Evolutionary conservation across 2,797 vertebrate species (phyloP).

Genomic region (Chelmon rostratus): DNA sequence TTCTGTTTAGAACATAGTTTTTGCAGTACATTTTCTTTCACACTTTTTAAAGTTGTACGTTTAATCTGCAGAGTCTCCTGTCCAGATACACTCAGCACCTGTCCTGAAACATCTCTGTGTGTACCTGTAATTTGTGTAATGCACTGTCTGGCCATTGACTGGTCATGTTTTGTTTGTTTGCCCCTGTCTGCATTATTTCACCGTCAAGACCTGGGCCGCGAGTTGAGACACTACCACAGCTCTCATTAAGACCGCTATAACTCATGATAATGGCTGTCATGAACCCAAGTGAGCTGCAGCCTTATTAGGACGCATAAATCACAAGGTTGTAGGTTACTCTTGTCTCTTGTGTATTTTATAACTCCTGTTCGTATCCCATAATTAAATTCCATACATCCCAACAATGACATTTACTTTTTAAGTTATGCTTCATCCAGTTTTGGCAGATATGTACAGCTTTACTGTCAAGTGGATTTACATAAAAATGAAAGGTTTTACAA

Average conservation of each 20-base stretch:
- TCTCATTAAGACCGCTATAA: constrained; percentile 55
- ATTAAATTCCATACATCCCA: constrained; percentile 26
- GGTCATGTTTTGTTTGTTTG: constrained; percentile 14
- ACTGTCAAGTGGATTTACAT: not conserved
- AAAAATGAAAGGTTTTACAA: not conserved
- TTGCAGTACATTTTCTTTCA: not conserved
- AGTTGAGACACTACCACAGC: constrained; percentile 27
- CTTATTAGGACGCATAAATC: constrained; percentile 63
- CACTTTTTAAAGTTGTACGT: not conserved
- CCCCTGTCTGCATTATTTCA: constrained; percentile 20
- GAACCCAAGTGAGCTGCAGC: constrained; percentile 49
- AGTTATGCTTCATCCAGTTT: not conserved
- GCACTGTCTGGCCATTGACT: constrained; percentile 1
- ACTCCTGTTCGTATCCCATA: constrained; percentile 19
- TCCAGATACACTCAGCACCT: not conserved
- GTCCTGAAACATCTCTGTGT: not conserved
- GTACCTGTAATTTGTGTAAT: constrained; percentile 33
- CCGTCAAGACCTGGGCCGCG: constrained; percentile 4
- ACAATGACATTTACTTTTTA: constrained; percentile 7
- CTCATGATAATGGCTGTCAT: constrained; percentile 62
- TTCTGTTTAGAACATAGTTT: not conserved
- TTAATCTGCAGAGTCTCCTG: not conserved
- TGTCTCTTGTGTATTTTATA: constrained; percentile 23
- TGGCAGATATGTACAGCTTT: not conserved
- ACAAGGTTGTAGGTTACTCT: constrained; percentile 17